Conservation (phyloP, 1,140 invertebrate species). For the Drosophila pallidifrons region DNA sequence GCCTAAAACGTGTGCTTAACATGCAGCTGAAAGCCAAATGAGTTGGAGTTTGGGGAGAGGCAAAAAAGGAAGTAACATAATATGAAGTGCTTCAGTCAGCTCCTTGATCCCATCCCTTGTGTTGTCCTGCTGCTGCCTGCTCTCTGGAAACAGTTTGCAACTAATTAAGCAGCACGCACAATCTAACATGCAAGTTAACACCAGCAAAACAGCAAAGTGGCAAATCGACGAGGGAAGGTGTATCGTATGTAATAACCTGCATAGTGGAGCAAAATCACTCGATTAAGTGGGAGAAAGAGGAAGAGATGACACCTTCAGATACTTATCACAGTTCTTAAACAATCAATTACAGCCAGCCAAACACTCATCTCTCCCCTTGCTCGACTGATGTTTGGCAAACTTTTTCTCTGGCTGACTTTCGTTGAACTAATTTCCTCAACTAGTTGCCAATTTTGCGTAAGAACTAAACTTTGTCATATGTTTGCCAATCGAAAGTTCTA, state of each 20-base stretch:
- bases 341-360: conserved; percentile 43
- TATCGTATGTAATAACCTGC: conserved; percentile 7
- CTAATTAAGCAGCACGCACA: conserved; percentile 83
- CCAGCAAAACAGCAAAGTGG: conserved; percentile 32
- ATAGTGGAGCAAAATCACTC: conserved; percentile 31
- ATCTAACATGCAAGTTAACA: conserved; percentile 82
- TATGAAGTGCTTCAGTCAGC: not conserved
- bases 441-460: conserved; percentile 15
- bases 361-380: not conserved
- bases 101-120: not conserved
- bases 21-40: conserved; percentile 35
- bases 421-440: conserved; percentile 39
- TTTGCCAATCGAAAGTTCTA: conserved; percentile 3
- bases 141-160: conserved; percentile 77
- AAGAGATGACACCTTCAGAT: conserved; percentile 14
- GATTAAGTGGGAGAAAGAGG: not conserved
- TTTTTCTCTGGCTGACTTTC: not conserved
- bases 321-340: conserved; percentile 45
- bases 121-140: not conserved
- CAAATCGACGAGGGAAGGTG: not conserved
- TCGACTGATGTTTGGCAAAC: conserved; percentile 21
- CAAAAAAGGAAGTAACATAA: not conserved
- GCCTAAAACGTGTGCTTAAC: conserved; percentile 58
- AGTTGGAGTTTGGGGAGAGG: no score
- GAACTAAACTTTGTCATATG: conserved; percentile 8